A percentile compares a stretch with the other conserved stretches of the same genome.
These are phyloP conservation scores for Perdita meconis DNA, from an alignment of 2,888 invertebrate species.

Conservation along the genomic window DNA sequence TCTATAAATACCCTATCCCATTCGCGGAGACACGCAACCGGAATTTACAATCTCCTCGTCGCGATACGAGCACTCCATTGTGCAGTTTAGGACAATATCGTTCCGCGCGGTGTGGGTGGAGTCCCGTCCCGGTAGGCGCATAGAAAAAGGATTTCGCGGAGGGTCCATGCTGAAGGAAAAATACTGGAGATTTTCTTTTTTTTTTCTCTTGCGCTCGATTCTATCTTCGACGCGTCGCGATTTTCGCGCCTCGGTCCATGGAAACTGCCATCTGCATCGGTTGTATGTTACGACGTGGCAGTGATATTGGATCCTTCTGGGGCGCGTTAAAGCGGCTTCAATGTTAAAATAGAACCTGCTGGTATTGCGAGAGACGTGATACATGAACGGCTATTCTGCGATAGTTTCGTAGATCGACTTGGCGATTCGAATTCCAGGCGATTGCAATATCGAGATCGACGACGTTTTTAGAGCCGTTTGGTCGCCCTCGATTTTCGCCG, in stretches of 20 bases:
- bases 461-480: background rate
- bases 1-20: background rate
- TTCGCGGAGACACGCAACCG: background rate
- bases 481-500: background rate
- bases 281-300: background rate
- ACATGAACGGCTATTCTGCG: background rate
- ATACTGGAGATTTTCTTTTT: background rate
- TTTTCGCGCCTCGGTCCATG: background rate
- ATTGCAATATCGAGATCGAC: too few species aligned
- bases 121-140: background rate
- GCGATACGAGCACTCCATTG: conserved; percentile 8
- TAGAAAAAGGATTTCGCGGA: background rate
- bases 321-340: conserved; percentile 4
- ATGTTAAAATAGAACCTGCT: conserved; percentile 20
- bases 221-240: background rate
- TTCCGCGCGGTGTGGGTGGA: conserved; percentile 6
- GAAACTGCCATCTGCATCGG: background rate
- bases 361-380: background rate
- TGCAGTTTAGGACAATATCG: conserved; percentile 17
- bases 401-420: background rate
- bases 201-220: background rate
- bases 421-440: background rate
- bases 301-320: conserved; percentile 22
- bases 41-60: background rate
- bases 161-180: background rate